A percentile compares a stretch with the other conserved stretches of the same genome.
phyloP scores from a whole-genome alignment of 2,797 vertebrate genomes.

The Glossophaga mutica region DNA sequence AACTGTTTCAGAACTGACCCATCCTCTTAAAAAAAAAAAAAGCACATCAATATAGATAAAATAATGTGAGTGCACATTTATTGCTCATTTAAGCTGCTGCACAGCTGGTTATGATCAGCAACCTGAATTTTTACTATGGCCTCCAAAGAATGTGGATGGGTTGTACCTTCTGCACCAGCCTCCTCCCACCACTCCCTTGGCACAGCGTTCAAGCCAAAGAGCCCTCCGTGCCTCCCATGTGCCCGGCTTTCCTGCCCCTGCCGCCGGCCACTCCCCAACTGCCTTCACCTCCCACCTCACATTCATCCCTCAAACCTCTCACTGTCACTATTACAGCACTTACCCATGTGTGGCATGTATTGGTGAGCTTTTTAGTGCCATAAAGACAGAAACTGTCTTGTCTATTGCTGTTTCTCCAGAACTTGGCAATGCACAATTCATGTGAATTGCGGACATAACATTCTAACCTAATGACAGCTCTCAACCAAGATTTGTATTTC shows the following conservation, averaged over 20 bases:
- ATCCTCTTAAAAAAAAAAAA: conserved; percentile 70
- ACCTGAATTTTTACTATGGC: background rate
- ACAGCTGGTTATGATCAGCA: rapidly evolving
- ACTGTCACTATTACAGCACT: background rate
- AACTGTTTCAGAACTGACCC: conserved; percentile 93
- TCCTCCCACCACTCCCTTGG: background rate
- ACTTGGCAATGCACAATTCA: background rate
- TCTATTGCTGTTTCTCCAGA: background rate
- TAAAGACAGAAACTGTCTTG: background rate
- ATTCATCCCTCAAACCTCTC: background rate
- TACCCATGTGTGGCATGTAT: rapidly evolving
- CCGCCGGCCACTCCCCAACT: background rate
- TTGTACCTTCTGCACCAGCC: background rate
- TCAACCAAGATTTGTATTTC: background rate
- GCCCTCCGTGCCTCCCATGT: background rate
- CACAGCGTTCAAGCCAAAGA: background rate
- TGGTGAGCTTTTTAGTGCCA: background rate
- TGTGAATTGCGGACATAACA: background rate
- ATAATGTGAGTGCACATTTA: background rate
- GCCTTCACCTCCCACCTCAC: background rate
- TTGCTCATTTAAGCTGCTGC: background rate
- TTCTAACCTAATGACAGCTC: background rate
- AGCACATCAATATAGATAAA: background rate
- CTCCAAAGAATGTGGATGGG: rapidly evolving
- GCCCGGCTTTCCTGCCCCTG: background rate